Evolutionary conservation across 2,888 invertebrate genomes (phyloP).

Genomic region (Cataglyphis albicans): DNA sequence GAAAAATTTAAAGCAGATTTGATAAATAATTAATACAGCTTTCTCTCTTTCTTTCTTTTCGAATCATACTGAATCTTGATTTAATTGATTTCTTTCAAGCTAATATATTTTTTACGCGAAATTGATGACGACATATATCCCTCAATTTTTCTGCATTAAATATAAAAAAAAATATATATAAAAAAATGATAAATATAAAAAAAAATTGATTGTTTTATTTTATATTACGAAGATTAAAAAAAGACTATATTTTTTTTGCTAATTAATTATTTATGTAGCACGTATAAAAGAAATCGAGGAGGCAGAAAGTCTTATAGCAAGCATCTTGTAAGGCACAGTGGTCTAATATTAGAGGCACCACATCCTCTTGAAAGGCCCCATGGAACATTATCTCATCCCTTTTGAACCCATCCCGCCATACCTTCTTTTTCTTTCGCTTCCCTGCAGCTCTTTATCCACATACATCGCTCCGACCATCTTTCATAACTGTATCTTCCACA

Average conservation of each 20-base stretch:
- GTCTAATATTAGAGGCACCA: conserved; percentile 72
- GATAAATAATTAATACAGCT: not conserved
- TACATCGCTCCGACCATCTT: conserved; percentile 45
- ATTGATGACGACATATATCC: not conserved
- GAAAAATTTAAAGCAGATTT: not conserved
- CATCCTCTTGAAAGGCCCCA: conserved; percentile 64
- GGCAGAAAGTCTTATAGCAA: conserved; percentile 50
- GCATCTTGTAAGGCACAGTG: conserved; percentile 56
- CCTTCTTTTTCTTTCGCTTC: conserved; percentile 29
- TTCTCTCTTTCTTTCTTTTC: not conserved
- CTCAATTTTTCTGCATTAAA: not conserved
- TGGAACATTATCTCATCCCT: conserved; percentile 64
- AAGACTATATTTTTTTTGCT: not conserved
- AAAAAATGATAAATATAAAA: not conserved
- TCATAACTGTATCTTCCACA: conserved; percentile 50
- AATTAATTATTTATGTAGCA: conserved; percentile 30
- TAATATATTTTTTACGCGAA: not conserved
- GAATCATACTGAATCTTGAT: not conserved
- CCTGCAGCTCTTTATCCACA: conserved; percentile 39
- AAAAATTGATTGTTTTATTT: not conserved
- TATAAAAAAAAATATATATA: not conserved
- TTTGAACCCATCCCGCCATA: conserved; percentile 28
- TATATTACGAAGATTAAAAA: not conserved
- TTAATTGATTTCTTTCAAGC: not conserved
- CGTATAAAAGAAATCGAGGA: not conserved